These are phyloP conservation scores for Salminus brasiliensis DNA, from an alignment of 2,113 vertebrate species.

Conservation along the genomic window DNA sequence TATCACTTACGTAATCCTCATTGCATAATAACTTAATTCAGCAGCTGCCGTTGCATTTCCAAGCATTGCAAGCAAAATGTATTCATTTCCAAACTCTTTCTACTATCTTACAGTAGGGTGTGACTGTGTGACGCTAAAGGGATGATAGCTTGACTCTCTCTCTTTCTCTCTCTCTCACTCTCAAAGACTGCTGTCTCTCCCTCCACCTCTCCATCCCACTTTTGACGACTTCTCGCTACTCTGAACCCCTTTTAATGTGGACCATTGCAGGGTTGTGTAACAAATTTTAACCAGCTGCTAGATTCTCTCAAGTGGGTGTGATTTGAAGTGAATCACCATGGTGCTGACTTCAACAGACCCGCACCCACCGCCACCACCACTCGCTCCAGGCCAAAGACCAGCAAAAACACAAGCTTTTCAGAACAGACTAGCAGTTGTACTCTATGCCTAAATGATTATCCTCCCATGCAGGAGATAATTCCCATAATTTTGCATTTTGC, in stretches of 20 bases:
- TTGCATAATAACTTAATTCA: conserved; percentile 21
- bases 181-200: conserved; percentile 1
- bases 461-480: background rate
- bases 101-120: conserved; percentile 6
- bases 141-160: conserved; percentile 2
- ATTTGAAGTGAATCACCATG: conserved; percentile 37
- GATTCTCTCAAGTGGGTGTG: conserved; percentile 43
- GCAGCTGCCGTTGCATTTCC: conserved; percentile 9
- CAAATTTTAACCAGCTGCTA: conserved; percentile 55
- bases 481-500: background rate
- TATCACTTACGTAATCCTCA: conserved; percentile 36
- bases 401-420: background rate
- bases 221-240: conserved; percentile 34
- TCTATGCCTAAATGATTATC: background rate
- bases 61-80: conserved; percentile 24
- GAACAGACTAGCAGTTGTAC: background rate
- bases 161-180: background rate
- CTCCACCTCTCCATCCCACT: conserved; percentile 6
- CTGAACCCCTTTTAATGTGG: conserved; percentile 44
- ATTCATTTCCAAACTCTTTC: conserved; percentile 10
- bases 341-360: conserved; percentile 36
- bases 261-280: conserved; percentile 44
- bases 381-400: background rate
- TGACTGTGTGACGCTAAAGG: conserved; percentile 17
- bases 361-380: background rate